Evolutionary conservation across 35 echinoderm and acorn worm genomes (phyloP).

Genomic region (Holothuria glaberrima): DNA sequence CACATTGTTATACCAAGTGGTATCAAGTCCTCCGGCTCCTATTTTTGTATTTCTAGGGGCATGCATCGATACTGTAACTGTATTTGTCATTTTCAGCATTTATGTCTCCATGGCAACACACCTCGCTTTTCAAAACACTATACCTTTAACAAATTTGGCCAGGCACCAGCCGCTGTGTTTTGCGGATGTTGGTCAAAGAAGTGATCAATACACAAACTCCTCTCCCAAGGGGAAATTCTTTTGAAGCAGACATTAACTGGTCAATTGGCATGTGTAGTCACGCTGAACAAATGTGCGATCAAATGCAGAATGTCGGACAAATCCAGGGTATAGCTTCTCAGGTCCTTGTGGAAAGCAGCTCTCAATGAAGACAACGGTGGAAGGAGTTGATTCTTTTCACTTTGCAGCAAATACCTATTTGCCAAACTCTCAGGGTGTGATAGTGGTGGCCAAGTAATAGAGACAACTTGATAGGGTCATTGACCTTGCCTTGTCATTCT

Average conservation of each 20-base stretch:
- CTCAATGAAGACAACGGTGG: no score
- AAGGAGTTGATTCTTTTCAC: no score
- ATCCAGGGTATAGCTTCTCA: slow-evolving; percentile 20
- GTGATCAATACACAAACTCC: slow-evolving; percentile 38
- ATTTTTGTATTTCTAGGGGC: not conserved
- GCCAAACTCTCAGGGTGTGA: no score
- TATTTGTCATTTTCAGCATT: slow-evolving; percentile 41
- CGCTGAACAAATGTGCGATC: slow-evolving; percentile 40
- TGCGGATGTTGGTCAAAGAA: slow-evolving; percentile 41
- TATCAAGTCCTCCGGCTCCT: no score
- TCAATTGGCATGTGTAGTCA: slow-evolving; percentile 52
- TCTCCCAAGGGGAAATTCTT: slow-evolving; percentile 29
- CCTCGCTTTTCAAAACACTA: slow-evolving; percentile 4
- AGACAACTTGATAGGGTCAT: no score
- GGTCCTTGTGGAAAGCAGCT: slow-evolving; percentile 26
- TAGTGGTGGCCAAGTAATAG: no score
- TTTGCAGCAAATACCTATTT: no score
- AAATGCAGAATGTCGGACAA: slow-evolving; percentile 16
- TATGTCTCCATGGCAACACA: slow-evolving; percentile 25
- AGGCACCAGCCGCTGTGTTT: not conserved
- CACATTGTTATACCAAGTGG: no score
- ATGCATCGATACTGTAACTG: slow-evolving; percentile 37
- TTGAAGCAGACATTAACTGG: slow-evolving; percentile 40
- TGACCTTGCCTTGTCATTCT: no score
- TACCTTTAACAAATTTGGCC: slow-evolving; percentile 38